A percentile compares a stretch with the other conserved stretches of the same genome.
phyloP scores from a whole-genome alignment of 2,888 invertebrate species.

The Hirudinaria manillensis region DNA sequence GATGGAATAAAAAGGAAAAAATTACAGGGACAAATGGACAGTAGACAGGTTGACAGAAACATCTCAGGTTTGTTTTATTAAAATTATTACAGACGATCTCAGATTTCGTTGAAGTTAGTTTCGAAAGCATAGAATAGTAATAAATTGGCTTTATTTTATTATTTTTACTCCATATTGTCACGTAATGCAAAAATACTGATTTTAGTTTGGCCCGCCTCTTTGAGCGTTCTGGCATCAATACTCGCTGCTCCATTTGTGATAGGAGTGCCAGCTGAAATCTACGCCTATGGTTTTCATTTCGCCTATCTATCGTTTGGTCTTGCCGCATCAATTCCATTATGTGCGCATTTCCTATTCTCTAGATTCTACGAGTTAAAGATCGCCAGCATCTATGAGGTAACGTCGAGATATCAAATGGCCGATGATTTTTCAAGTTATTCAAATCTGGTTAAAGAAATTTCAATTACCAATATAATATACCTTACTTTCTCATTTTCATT shows the following conservation, averaged over 20 bases:
- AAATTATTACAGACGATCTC: too few relatives aligned
- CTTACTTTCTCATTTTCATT: background rate
- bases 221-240: slow-evolving; percentile 44
- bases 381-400: slow-evolving; percentile 47
- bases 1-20: slow-evolving; percentile 25
- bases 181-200: too few relatives aligned
- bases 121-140: too few relatives aligned
- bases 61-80: slow-evolving; percentile 27
- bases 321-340: slow-evolving; percentile 66
- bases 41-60: slow-evolving; percentile 22
- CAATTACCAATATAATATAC: background rate
- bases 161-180: too few relatives aligned
- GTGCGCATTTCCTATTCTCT: slow-evolving; percentile 43
- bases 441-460: too few relatives aligned
- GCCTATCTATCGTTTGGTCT: slow-evolving; percentile 61
- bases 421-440: too few relatives aligned
- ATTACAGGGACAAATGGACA: background rate
- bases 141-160: too few relatives aligned
- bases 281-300: slow-evolving; percentile 78
- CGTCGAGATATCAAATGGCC: slow-evolving; percentile 16
- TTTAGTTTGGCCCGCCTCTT: slow-evolving; percentile 40
- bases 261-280: slow-evolving; percentile 45
- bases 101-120: too few relatives aligned
- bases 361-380: slow-evolving; percentile 41
- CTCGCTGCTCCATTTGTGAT: slow-evolving; percentile 45